Conservation (phyloP, 2,797 vertebrate species). For the Luscinia luscinia region DNA sequence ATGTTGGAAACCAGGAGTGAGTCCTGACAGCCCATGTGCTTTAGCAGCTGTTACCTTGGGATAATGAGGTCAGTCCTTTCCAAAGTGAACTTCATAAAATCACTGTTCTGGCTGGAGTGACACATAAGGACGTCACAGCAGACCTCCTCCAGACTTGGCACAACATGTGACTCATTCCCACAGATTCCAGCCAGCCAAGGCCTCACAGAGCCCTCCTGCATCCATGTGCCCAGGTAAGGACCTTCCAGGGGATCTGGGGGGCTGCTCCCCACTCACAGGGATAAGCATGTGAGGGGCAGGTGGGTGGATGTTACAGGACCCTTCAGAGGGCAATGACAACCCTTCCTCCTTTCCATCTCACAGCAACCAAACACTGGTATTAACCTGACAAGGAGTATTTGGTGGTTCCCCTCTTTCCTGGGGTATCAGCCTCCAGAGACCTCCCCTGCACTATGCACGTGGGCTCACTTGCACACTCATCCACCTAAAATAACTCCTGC, state of each 20-base stretch:
- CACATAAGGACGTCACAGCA: neutral
- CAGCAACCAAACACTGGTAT: neutral
- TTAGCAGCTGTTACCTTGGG: neutral
- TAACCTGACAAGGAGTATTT: neutral
- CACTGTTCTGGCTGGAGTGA: neutral
- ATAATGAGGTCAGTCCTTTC: neutral
- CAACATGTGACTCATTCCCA: neutral
- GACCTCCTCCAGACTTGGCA: neutral
- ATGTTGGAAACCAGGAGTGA: neutral
- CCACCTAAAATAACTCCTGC: neutral
- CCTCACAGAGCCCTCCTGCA: neutral
- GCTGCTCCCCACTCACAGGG: rapidly evolving
- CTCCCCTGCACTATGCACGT: neutral
- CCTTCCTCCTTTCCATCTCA: neutral
- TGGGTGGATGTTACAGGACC: neutral
- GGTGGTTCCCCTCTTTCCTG: neutral
- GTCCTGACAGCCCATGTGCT: neutral
- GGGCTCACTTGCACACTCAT: neutral
- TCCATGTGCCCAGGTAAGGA: neutral
- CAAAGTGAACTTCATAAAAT: neutral
- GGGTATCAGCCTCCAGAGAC: neutral
- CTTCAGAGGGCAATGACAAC: neutral
- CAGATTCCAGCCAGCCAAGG: neutral
- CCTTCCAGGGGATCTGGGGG: rapidly evolving
- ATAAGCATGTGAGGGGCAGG: rapidly evolving